phyloP scores from a whole-genome alignment of 1,140 invertebrate species.

The Cheumatopsyche charites region DNA sequence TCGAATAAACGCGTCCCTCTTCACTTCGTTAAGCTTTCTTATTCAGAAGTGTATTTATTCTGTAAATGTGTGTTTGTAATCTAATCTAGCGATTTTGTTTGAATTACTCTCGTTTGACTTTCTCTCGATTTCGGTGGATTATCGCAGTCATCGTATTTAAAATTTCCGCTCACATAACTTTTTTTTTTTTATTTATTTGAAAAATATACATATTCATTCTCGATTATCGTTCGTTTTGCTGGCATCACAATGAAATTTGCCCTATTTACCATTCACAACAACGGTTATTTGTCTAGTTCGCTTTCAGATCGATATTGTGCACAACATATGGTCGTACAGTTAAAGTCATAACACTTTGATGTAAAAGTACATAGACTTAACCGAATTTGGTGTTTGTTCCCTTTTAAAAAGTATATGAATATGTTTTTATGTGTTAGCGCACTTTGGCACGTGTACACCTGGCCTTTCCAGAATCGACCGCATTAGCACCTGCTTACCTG shows the following conservation, averaged over 20 bases:
- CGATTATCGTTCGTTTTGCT: too few relatives aligned
- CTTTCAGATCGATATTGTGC: neutral
- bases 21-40: neutral
- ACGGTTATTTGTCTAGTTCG: too few relatives aligned
- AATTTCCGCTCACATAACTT: too few relatives aligned
- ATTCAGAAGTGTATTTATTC: slow-evolving; percentile 1
- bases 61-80: neutral
- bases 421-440: neutral
- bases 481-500: slow-evolving; percentile 29
- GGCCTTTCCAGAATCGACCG: neutral
- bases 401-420: neutral
- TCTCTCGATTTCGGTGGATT: too few relatives aligned
- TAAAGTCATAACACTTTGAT: neutral
- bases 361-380: neutral
- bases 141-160: too few relatives aligned
- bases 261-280: too few relatives aligned
- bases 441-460: slow-evolving; percentile 28
- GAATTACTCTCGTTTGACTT: too few relatives aligned
- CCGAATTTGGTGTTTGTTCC: neutral
- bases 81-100: neutral
- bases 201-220: too few relatives aligned
- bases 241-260: too few relatives aligned
- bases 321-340: neutral
- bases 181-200: too few relatives aligned
- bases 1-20: neutral